Percentiles rank a stretch among this genome's conserved stretches.
These are phyloP conservation scores for Oryzaephilus surinamensis DNA, from an alignment of 1,140 invertebrate species.

Conservation along the genomic window DNA sequence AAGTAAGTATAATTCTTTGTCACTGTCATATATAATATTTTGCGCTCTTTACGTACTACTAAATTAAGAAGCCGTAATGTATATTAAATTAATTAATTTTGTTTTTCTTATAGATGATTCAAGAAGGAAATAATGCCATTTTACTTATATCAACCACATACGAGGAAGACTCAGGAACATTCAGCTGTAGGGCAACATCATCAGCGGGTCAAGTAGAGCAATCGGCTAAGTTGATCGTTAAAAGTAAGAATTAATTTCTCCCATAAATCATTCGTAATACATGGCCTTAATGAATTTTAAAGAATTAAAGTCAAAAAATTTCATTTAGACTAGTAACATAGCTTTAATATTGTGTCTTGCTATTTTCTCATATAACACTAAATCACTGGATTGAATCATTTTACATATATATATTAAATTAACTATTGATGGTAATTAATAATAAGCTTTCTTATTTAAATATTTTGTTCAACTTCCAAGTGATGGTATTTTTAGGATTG, in stretches of 20 bases:
- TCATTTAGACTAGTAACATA: too few species aligned
- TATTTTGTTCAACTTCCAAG: slow-evolving; percentile 31
- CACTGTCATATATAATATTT: not conserved
- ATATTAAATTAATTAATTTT: not conserved
- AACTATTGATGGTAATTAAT: too few species aligned
- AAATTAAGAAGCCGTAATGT: too few species aligned
- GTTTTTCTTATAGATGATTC: slow-evolving; percentile 68
- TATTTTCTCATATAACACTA: slow-evolving; percentile 5
- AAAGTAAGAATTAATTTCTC: slow-evolving; percentile 85
- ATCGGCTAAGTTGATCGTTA: slow-evolving; percentile 85
- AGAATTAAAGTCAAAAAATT: too few species aligned
- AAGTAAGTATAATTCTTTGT: slow-evolving; percentile 46
- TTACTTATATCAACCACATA: slow-evolving; percentile 84
- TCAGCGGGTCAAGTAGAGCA: slow-evolving; percentile 84
- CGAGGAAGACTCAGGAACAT: slow-evolving; percentile 86
- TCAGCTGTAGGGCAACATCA: slow-evolving; percentile 84
- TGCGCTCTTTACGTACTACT: not conserved
- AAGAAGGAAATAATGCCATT: slow-evolving; percentile 80
- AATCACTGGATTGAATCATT: slow-evolving; percentile 1
- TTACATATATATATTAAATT: too few species aligned
- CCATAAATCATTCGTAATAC: slow-evolving; percentile 11
- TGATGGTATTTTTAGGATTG: slow-evolving; percentile 32
- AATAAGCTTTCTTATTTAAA: too few species aligned
- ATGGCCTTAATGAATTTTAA: too few species aligned
- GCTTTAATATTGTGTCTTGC: slow-evolving; percentile 9